phyloP scores from a whole-genome alignment of 2,888 invertebrate genomes.

The Maniola hyperantus region DNA sequence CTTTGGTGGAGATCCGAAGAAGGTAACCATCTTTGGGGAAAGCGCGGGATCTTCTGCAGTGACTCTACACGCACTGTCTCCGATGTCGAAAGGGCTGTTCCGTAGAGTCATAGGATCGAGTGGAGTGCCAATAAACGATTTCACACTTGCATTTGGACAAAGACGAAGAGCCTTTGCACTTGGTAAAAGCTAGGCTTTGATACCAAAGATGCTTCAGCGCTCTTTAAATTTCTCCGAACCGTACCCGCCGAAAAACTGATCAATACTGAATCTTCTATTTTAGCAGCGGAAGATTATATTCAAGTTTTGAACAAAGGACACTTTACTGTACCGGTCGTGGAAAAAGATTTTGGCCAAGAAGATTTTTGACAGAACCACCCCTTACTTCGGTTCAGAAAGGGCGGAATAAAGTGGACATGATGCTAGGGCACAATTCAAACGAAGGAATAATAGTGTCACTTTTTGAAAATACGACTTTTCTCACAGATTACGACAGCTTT shows the following conservation, averaged over 20 bases:
- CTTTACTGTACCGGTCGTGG: constrained; percentile 56
- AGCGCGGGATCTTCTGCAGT: constrained; percentile 56
- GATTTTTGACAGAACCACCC: constrained; percentile 53
- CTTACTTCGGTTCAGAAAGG: constrained; percentile 62
- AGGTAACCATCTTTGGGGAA: constrained; percentile 57
- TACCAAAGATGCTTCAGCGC: constrained; percentile 49
- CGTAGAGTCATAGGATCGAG: constrained; percentile 84
- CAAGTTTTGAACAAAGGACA: constrained; percentile 51
- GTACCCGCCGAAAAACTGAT: constrained; percentile 48
- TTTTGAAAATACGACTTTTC: constrained; percentile 30
- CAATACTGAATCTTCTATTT: constrained; percentile 42
- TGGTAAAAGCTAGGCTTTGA: constrained; percentile 53
- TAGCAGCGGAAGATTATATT: constrained; percentile 47
- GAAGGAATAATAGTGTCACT: constrained; percentile 73
- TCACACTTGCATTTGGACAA: constrained; percentile 49
- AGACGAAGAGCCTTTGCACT: constrained; percentile 52
- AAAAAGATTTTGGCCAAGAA: constrained; percentile 56
- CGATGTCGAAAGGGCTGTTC: constrained; percentile 59
- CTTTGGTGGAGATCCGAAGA: constrained; percentile 61
- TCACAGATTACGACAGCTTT: constrained; percentile 45
- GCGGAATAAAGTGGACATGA: constrained; percentile 80
- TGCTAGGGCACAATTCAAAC: constrained; percentile 86
- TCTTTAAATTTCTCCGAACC: constrained; percentile 56
- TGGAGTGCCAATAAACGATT: constrained; percentile 78
- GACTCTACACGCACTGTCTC: constrained; percentile 55